phyloP scores from a whole-genome alignment of 2,113 vertebrate species.

The Callithrix jacchus region DNA sequence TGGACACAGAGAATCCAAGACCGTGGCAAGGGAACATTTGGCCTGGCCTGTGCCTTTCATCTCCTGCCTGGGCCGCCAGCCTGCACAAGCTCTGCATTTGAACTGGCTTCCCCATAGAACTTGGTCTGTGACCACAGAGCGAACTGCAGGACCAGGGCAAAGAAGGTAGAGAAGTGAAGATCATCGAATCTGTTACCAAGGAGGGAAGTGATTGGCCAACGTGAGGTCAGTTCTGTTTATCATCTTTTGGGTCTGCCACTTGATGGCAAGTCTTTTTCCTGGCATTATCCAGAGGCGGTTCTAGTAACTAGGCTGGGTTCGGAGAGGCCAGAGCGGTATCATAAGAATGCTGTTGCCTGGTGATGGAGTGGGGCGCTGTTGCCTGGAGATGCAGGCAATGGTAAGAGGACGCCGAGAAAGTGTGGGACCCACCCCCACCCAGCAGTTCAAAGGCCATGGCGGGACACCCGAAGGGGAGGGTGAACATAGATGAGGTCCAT shows the following conservation, averaged over 20 bases:
- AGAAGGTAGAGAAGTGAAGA: background rate
- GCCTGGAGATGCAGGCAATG: background rate
- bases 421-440: background rate
- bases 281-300: background rate
- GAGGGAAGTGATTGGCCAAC: background rate
- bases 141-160: background rate
- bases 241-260: background rate
- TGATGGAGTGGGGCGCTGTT: background rate
- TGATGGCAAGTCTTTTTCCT: background rate
- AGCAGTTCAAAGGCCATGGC: conserved; percentile 23
- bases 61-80: background rate
- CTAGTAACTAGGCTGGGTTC: background rate
- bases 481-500: conserved; percentile 79
- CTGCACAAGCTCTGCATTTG: background rate
- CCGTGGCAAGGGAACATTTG: background rate
- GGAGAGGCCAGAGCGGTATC: too few species aligned
- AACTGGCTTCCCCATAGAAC: background rate
- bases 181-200: background rate
- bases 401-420: background rate
- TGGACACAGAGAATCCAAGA: background rate
- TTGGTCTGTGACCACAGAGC: background rate
- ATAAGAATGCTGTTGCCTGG: background rate
- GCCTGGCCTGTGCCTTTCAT: background rate
- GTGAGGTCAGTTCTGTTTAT: too few species aligned
- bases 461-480: conserved; percentile 48